Evolutionary conservation across 2,113 vertebrate genomes (phyloP).

Genomic region (Chaetodon trifascialis): DNA sequence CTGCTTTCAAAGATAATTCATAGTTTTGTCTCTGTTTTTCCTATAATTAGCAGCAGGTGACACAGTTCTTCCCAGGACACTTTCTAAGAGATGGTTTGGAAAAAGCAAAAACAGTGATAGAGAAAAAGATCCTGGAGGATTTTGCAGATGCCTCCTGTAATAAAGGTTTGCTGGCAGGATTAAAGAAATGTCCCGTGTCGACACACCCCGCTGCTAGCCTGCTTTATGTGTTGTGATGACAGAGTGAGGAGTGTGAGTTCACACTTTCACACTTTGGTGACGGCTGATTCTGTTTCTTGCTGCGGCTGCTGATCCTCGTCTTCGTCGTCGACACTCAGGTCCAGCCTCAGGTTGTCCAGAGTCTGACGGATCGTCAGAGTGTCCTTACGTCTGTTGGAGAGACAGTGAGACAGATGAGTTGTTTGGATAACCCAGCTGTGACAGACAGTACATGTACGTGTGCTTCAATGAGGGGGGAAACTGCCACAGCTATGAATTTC

Average conservation of each 20-base stretch:
- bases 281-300: not conserved
- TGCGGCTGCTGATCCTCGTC: constrained; percentile 25
- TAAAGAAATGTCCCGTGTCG: not conserved
- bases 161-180: not conserved
- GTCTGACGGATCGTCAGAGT: constrained; percentile 78
- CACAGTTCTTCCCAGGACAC: not conserved
- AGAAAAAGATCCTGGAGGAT: not conserved
- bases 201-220: not conserved
- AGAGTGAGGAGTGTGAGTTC: not conserved
- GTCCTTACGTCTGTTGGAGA: constrained; percentile 78
- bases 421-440: not conserved
- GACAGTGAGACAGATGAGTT: not conserved
- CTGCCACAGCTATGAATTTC: too few relatives aligned
- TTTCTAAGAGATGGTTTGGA: not conserved
- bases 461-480: not conserved
- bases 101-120: not conserved
- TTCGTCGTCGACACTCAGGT: constrained; percentile 79
- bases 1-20: not conserved
- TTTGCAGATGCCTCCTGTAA: not conserved
- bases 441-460: too few relatives aligned
- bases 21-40: not conserved
- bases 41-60: too few relatives aligned
- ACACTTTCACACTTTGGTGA: constrained; percentile 73
- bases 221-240: not conserved
- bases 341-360: constrained; percentile 79